A percentile compares a stretch with the other conserved stretches of the same genome.
Conservation (phyloP, 2,888 invertebrate genomes). For the Tetragonisca angustula region DNA sequence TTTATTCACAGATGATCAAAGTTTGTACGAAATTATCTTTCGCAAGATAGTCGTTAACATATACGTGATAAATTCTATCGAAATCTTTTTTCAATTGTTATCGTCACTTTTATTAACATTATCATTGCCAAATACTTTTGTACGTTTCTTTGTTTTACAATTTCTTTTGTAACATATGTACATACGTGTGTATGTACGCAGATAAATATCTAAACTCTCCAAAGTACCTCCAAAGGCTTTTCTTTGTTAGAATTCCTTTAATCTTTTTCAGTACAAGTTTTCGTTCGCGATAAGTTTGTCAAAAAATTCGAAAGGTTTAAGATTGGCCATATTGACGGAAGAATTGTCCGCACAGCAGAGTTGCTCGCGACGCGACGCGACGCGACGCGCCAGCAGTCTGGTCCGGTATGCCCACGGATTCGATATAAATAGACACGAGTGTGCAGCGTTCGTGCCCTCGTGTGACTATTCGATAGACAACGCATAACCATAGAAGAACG, state of each 20-base stretch:
- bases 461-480: conserved; percentile 44
- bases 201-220: background rate
- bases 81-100: background rate
- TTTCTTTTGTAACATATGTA: no score
- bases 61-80: background rate
- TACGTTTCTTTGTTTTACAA: no score
- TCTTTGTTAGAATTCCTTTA: background rate
- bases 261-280: background rate
- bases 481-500: conserved; percentile 1
- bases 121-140: no score
- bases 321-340: conserved; percentile 11
- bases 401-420: conserved; percentile 72
- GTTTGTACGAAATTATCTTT: background rate
- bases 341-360: conserved; percentile 28
- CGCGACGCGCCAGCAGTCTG: conserved; percentile 52
- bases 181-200: no score
- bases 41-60: background rate
- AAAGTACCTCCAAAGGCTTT: background rate
- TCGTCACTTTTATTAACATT: background rate
- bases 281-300: background rate
- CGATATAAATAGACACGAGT: conserved; percentile 67
- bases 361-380: conserved; percentile 41
- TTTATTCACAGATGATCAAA: no score
- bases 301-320: background rate
- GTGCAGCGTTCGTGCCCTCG: conserved; percentile 31